phyloP scores from a whole-genome alignment of 2,113 vertebrate species.

The Lutjanus erythropterus region DNA sequence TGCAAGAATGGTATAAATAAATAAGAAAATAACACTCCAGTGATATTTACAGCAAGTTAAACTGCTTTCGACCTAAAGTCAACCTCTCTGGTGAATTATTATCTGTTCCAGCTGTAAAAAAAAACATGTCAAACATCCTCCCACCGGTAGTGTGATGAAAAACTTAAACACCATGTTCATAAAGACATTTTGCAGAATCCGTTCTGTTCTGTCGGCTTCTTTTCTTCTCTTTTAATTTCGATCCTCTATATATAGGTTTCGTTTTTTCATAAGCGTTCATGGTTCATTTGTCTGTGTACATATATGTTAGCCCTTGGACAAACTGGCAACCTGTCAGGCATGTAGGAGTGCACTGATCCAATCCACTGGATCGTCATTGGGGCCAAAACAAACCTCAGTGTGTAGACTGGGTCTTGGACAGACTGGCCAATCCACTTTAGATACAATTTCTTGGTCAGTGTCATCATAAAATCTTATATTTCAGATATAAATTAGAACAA shows the following conservation, averaged over 20 bases:
- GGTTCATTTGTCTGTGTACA: neutral
- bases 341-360: neutral
- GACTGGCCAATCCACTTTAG: neutral
- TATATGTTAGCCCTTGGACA: too few species aligned
- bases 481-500: neutral
- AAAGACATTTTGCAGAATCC: neutral
- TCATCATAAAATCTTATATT: neutral
- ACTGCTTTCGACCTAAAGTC: conserved; percentile 13
- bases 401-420: neutral
- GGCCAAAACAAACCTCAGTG: neutral
- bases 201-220: neutral
- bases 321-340: neutral
- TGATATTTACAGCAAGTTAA: conserved; percentile 4
- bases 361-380: neutral
- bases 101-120: conserved; percentile 1
- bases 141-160: neutral
- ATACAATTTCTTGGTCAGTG: neutral
- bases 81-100: neutral
- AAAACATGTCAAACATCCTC: neutral
- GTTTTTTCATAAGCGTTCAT: neutral
- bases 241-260: neutral
- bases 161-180: neutral
- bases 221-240: neutral
- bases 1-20: neutral
- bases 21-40: conserved; percentile 1